Base-by-base conservation (phyloP, 2,888 invertebrate genomes). In the Luperina testacea region DNA sequence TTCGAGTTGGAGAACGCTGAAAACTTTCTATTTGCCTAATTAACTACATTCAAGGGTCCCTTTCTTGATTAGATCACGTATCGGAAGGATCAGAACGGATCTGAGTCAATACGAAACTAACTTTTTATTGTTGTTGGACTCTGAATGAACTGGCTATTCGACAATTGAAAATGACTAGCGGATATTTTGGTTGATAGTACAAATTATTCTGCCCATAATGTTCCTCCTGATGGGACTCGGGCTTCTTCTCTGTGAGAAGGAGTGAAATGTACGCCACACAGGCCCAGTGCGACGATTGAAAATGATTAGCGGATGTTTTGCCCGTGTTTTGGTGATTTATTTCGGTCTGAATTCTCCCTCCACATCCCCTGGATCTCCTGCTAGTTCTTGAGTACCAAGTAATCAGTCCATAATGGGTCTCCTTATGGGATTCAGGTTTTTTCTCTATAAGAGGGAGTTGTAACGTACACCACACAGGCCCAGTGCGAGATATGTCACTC, bases 51-150 rank as follows among this genome's bases (percentile, higher is more conserved):
- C 93, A 92, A 91, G 91, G 91, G 94, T 92, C 92, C 94, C 93
- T 92, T 90, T 92, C 92, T 94, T 94, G 95, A 95, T 95, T 94
- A 94, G 94, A 94, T 95, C 94, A 95, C 95, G 95, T 95, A 95
- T 94, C 90, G 93, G 90, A 90, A 92, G 95, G 94, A 94, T 94
- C 93, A 93, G 91, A 94, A 93, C 91, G 93, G 94, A 93, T 93
- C 93, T 78, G 87, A 87, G 93, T 92, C 94, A 94, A 95, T 93
- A 93, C 86, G 27, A 93, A 95, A 95, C 90, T 95, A 94, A 93
- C 93, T 94, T 95, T 88, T 93, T 93, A 94, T 92, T 94, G 93
- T 94, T 94, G 92, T 94, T 94, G 89, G 90, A 90, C 87, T 87
- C 86, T 87, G 89, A 92, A 72, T 93, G 90, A 92, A 93, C 89